A percentile compares a stretch with the other conserved stretches of the same genome.
Evolutionary conservation across 2,113 vertebrate species (phyloP).

Genomic region (Hydrolagus affinis): DNA sequence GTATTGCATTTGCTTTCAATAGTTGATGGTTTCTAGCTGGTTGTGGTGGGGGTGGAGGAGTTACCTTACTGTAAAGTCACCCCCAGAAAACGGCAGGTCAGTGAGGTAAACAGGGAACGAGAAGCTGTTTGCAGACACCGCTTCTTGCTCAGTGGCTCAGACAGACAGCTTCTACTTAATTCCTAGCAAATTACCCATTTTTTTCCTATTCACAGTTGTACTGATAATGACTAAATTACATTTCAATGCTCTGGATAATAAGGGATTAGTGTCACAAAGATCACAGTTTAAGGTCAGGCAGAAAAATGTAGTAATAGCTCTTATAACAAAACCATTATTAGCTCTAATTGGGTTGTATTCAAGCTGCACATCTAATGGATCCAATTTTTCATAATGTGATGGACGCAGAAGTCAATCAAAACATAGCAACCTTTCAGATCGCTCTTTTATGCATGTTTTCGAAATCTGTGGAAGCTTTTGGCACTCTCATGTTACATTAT

Average conservation of each 20-base stretch:
- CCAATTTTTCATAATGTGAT: neutral
- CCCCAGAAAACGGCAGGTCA: neutral
- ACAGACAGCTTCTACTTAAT: slow-evolving; percentile 5
- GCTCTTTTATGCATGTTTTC: neutral
- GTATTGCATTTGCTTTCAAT: neutral
- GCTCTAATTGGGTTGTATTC: slow-evolving; percentile 16
- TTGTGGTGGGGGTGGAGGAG: neutral
- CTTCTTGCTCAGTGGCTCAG: neutral
- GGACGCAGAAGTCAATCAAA: neutral
- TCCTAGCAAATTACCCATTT: slow-evolving; percentile 3
- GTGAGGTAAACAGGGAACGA: neutral
- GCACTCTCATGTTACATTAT: neutral
- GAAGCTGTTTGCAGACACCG: neutral
- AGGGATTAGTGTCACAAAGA: slow-evolving; percentile 22
- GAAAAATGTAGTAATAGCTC: slow-evolving; percentile 22
- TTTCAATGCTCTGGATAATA: slow-evolving; percentile 21
- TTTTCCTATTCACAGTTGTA: neutral
- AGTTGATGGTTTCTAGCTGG: neutral
- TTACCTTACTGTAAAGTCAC: neutral
- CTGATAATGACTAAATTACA: slow-evolving; percentile 27
- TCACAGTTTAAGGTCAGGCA: slow-evolving; percentile 6
- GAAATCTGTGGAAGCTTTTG: neutral
- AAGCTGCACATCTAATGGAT: neutral
- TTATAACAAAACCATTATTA: slow-evolving; percentile 20
- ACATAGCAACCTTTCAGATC: neutral